These are phyloP conservation scores for Pogonocichla stellata DNA, from an alignment of 2,113 vertebrate species.

Conservation along the genomic window DNA sequence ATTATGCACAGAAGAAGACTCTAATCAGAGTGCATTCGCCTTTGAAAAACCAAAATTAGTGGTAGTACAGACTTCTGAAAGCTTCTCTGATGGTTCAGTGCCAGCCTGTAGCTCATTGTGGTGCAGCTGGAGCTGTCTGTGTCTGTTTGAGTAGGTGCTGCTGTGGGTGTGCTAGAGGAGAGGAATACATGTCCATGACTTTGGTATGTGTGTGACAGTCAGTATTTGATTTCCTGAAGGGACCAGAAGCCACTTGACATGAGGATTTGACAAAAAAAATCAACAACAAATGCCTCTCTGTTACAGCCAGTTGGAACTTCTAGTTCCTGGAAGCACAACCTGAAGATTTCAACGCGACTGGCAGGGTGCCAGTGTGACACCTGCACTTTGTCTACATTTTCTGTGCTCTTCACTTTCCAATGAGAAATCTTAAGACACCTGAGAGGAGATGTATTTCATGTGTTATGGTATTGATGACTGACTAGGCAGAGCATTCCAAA, in stretches of 20 bases:
- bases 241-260: neutral
- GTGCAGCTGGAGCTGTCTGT: neutral
- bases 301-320: neutral
- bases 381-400: neutral
- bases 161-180: neutral
- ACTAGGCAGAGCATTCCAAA: neutral
- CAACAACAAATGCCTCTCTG: neutral
- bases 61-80: neutral
- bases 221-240: neutral
- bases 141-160: neutral
- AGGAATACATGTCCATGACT: neutral
- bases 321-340: neutral
- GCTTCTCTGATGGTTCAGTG: neutral
- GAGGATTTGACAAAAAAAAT: neutral
- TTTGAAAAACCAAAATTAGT: constrained; percentile 5
- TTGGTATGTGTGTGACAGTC: no score
- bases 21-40: neutral
- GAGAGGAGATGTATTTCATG: neutral
- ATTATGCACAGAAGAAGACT: neutral
- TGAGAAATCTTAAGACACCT: neutral
- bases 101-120: neutral
- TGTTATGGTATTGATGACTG: neutral
- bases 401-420: neutral
- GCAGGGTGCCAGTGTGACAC: neutral
- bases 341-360: neutral